These are phyloP conservation scores for Dione juno DNA, from an alignment of 2,888 invertebrate species.

Conservation along the genomic window DNA sequence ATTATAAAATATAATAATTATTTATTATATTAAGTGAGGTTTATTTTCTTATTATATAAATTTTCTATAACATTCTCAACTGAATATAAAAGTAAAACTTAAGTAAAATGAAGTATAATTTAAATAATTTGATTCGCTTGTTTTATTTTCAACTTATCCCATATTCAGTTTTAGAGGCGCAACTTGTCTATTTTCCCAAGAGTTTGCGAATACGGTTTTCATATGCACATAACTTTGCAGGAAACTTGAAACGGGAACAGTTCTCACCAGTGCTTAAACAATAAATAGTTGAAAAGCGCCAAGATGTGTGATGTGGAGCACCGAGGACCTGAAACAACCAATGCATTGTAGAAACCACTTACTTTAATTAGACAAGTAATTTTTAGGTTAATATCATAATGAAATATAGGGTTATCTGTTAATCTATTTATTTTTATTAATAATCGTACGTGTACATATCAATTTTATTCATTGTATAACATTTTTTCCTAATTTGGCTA, in stretches of 20 bases:
- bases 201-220: constrained; percentile 36
- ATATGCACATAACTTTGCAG: constrained; percentile 41
- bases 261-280: constrained; percentile 68
- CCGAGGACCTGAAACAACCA: constrained; percentile 60
- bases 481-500: no score
- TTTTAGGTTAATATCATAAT: not conserved
- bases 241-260: constrained; percentile 43
- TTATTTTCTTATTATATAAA: not conserved
- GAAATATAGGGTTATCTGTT: no score
- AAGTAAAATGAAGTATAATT: not conserved
- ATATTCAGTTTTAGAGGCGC: constrained; percentile 30
- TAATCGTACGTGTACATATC: no score
- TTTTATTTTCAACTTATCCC: constrained; percentile 21
- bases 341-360: constrained; percentile 28
- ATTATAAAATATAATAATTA: no score
- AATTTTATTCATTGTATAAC: no score
- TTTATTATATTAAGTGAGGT: not conserved
- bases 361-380: constrained; percentile 29
- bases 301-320: constrained; percentile 59
- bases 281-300: constrained; percentile 62
- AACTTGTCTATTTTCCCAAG: constrained; percentile 34
- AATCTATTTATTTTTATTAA: no score
- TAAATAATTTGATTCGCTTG: not conserved
- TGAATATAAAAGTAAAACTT: not conserved
- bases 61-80: not conserved